phyloP scores from a whole-genome alignment of 2,888 invertebrate species.

The Baccha elongata region DNA sequence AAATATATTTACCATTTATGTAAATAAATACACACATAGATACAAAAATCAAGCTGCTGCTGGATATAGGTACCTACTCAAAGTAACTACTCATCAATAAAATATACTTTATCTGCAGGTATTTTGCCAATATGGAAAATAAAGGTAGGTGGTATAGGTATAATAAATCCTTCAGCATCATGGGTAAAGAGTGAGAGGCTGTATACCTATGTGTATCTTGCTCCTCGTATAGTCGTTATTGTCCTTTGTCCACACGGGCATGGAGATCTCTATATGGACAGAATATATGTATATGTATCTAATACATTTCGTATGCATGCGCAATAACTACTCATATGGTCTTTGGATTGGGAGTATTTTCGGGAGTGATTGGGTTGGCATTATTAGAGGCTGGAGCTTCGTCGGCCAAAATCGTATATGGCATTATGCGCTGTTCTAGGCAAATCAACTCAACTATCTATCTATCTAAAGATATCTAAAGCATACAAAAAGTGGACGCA shows the following conservation, averaged over 20 bases:
- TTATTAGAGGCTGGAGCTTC: conserved; percentile 71
- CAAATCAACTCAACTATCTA: conserved; percentile 65
- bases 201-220: conserved; percentile 18
- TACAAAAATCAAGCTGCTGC: no score
- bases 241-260: conserved; percentile 68
- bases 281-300: conserved; percentile 29
- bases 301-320: conserved; percentile 70
- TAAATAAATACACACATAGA: no score
- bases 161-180: conserved; percentile 43
- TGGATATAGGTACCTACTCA: neutral
- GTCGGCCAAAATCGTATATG: conserved; percentile 62
- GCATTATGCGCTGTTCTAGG: conserved; percentile 63
- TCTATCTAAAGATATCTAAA: conserved; percentile 38
- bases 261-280: conserved; percentile 55
- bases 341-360: conserved; percentile 71
- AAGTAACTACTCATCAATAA: conserved; percentile 27
- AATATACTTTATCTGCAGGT: conserved; percentile 17
- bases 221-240: conserved; percentile 53
- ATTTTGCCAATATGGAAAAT: conserved; percentile 29
- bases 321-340: conserved; percentile 74
- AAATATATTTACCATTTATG: no score
- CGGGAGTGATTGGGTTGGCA: conserved; percentile 73
- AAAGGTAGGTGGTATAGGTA: no score
- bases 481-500: conserved; percentile 60
- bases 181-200: conserved; percentile 48